These are phyloP conservation scores for Autographa gamma DNA, from an alignment of 2,888 invertebrate species.

Conservation along the genomic window DNA sequence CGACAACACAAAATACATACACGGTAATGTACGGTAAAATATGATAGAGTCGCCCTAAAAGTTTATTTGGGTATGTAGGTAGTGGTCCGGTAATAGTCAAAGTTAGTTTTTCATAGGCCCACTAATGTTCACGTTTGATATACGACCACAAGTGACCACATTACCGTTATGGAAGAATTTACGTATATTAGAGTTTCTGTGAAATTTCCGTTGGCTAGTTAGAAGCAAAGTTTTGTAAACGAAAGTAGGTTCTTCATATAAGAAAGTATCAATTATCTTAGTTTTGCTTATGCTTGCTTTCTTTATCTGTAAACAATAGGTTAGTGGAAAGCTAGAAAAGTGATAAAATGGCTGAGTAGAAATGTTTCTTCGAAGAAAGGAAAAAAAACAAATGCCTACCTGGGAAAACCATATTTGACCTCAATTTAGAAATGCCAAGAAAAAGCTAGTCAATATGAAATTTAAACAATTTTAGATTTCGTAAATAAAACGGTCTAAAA, in stretches of 20 bases:
- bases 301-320: neutral
- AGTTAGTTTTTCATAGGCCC: slow-evolving; percentile 75
- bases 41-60: neutral
- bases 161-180: slow-evolving; percentile 34
- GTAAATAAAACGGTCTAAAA: neutral
- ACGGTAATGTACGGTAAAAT: slow-evolving; percentile 37
- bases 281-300: neutral
- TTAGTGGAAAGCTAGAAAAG: neutral
- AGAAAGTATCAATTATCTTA: slow-evolving; percentile 14
- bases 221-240: slow-evolving; percentile 43
- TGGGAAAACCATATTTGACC: neutral
- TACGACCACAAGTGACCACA: slow-evolving; percentile 64
- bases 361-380: neutral
- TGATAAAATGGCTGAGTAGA: neutral
- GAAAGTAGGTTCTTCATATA: slow-evolving; percentile 20
- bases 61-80: slow-evolving; percentile 19
- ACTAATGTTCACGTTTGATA: slow-evolving; percentile 69
- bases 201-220: slow-evolving; percentile 22
- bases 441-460: neutral
- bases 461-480: neutral
- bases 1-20: neutral
- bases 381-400: neutral
- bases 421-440: neutral
- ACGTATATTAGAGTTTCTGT: slow-evolving; percentile 35
- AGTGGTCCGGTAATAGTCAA: slow-evolving; percentile 70